Evolutionary conservation across 2,113 vertebrate genomes (phyloP).

Genomic region (Noctilio leporinus): DNA sequence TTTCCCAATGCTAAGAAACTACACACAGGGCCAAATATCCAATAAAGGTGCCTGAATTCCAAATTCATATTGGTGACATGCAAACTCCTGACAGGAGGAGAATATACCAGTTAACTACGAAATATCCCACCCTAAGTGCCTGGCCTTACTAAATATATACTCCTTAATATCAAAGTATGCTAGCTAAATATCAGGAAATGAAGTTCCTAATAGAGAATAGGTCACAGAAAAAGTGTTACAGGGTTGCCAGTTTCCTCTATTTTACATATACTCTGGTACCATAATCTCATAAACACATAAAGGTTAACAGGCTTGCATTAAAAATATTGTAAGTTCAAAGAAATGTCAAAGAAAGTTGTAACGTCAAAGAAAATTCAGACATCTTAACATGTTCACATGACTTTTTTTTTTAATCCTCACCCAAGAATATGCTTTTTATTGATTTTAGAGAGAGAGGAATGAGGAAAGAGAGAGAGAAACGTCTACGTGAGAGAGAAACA

Average conservation of each 20-base stretch:
- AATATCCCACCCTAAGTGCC: neutral
- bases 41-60: neutral
- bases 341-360: too few relatives aligned
- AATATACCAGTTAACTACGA: neutral
- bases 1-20: conserved; percentile 5
- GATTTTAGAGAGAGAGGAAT: too few relatives aligned
- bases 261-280: neutral
- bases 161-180: neutral
- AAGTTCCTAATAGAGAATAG: neutral
- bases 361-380: neutral
- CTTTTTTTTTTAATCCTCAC: neutral
- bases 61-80: neutral
- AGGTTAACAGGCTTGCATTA: neutral
- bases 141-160: neutral
- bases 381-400: neutral
- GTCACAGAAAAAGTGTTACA: neutral
- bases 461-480: too few relatives aligned
- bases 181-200: neutral
- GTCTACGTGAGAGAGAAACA: too few relatives aligned
- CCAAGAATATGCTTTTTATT: too few relatives aligned
- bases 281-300: neutral
- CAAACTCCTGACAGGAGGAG: neutral
- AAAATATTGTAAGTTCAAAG: neutral
- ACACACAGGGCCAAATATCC: neutral
- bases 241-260: neutral